phyloP scores from a whole-genome alignment of 2,797 vertebrate genomes.

The Rhynchotus rufescens region DNA sequence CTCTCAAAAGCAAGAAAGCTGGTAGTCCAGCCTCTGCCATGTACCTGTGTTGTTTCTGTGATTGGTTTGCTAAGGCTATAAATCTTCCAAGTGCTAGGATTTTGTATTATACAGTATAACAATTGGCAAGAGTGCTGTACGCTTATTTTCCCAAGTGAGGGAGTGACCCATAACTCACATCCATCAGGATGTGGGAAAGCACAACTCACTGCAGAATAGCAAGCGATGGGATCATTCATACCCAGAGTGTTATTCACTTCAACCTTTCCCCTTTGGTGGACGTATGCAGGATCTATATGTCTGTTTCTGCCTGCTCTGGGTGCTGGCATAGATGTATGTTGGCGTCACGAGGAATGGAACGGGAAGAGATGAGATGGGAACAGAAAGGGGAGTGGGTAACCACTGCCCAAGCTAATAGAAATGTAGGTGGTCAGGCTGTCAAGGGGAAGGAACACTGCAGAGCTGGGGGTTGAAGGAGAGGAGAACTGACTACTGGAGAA shows the following conservation, averaged over 20 bases:
- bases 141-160: constrained; percentile 68
- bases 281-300: constrained; percentile 38
- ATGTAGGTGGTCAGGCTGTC: constrained; percentile 62
- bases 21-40: not conserved
- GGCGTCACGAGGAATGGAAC: constrained; percentile 57
- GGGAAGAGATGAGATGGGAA: constrained; percentile 59
- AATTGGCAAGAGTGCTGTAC: constrained; percentile 44
- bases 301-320: constrained; percentile 28
- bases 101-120: constrained; percentile 49
- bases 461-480: constrained; percentile 37
- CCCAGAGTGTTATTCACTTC: constrained; percentile 51
- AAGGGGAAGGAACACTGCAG: constrained; percentile 51
- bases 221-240: constrained; percentile 59
- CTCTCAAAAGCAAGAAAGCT: not conserved
- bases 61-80: constrained; percentile 32
- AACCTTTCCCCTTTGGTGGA: constrained; percentile 63
- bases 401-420: constrained; percentile 49
- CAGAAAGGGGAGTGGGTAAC: constrained; percentile 31
- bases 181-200: constrained; percentile 61
- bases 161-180: constrained; percentile 72
- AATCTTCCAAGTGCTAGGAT: constrained; percentile 40
- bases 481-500: constrained; percentile 43
- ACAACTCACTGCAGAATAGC: constrained; percentile 49
- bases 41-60: not conserved
- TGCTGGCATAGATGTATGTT: constrained; percentile 60